These are phyloP conservation scores for Lepidothrix coronata DNA, from an alignment of 2,113 vertebrate species.

Conservation along the genomic window DNA sequence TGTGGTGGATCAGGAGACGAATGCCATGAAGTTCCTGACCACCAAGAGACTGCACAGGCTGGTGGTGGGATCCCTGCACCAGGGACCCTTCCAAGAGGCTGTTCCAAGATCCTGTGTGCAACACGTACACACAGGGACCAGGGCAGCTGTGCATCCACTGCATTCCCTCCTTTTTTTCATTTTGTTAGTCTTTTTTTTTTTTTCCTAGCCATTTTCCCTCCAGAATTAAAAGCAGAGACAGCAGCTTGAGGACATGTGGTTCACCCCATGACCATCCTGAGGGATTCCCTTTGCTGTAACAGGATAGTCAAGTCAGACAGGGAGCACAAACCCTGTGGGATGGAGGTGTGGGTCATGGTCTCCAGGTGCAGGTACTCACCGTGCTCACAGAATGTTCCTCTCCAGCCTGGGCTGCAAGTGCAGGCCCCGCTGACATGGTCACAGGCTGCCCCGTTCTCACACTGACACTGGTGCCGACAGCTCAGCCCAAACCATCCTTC, in stretches of 20 bases:
- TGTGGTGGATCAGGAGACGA: background rate
- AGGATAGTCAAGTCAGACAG: background rate
- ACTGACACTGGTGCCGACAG: slow-evolving; percentile 84
- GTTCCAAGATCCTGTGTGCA: background rate
- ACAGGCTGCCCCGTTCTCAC: slow-evolving; percentile 84
- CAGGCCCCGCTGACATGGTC: slow-evolving; percentile 93
- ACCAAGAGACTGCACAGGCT: background rate
- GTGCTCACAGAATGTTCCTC: slow-evolving; percentile 89
- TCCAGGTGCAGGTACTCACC: slow-evolving; percentile 54
- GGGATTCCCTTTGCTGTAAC: background rate
- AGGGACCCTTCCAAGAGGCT: background rate
- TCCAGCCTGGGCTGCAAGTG: slow-evolving; percentile 86
- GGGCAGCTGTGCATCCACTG: background rate
- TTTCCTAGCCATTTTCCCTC: background rate
- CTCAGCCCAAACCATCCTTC: slow-evolving; percentile 80
- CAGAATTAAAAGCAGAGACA: background rate
- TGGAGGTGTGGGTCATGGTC: background rate
- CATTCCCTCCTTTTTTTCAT: background rate
- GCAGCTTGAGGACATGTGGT: rapidly evolving
- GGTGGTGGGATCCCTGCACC: background rate
- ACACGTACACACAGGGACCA: rapidly evolving
- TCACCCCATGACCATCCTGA: background rate
- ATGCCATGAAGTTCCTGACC: rapidly evolving
- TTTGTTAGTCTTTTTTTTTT: background rate
- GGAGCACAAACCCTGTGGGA: background rate